Evolutionary conservation across 2,113 vertebrate species (phyloP).

Genomic region (Andinoacara biseriatus): DNA sequence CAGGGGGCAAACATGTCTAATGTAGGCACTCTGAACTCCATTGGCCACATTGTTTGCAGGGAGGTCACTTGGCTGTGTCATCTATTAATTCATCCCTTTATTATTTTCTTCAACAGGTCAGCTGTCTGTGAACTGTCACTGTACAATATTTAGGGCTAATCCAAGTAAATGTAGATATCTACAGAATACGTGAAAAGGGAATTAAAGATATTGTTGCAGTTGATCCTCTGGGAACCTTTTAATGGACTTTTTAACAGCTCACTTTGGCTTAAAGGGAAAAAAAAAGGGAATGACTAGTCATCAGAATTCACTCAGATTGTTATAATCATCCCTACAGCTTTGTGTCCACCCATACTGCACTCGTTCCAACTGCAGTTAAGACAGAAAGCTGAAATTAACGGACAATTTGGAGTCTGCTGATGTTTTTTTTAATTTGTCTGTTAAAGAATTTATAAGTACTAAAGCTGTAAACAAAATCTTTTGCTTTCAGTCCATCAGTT

Average conservation of each 20-base stretch:
- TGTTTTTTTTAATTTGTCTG: background rate
- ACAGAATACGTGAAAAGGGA: background rate
- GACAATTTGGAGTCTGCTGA: background rate
- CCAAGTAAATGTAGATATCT: background rate
- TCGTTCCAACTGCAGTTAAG: background rate
- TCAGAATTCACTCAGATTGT: background rate
- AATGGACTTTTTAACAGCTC: background rate
- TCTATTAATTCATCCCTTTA: background rate
- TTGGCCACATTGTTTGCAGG: background rate
- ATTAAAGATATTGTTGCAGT: background rate
- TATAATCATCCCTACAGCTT: background rate
- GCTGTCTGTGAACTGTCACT: background rate
- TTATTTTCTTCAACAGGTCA: conserved; percentile 5
- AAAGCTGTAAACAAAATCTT: background rate
- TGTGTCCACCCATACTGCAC: background rate
- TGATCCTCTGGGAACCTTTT: background rate
- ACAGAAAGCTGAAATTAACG: background rate
- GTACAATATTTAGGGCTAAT: background rate
- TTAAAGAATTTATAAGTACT: background rate
- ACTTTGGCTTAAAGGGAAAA: background rate
- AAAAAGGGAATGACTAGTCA: background rate
- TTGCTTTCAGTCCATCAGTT: background rate
- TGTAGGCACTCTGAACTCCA: background rate
- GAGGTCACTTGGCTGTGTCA: background rate
- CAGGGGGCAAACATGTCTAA: conserved; percentile 59